Base-by-base conservation (phyloP, 2,113 vertebrate species). In the Sciurus niger region DNA sequence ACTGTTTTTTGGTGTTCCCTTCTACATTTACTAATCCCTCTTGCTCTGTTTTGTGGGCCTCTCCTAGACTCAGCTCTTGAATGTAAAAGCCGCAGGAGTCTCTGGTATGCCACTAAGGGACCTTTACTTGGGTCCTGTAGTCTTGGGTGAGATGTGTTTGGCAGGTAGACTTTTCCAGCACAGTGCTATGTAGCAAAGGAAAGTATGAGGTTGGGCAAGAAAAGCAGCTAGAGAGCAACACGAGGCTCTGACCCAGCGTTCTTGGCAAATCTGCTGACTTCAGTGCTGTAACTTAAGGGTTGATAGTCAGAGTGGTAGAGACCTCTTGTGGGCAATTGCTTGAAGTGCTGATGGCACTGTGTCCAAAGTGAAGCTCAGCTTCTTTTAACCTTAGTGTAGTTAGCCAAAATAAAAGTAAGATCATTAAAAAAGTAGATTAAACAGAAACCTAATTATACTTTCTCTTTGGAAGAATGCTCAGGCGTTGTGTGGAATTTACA, bases 321-420 rank as follows among this genome's bases (percentile, higher is more conserved):
- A 80, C 95, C 96, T 77, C 95, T 97, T 90, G 93, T 97, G 97
- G 91, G 13, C 11, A 7, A 24, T 22, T 53, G 46, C 7, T 2
- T 65, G 79, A 96, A 94, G 67, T 91, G 53, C 80, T 88, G 72
- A 32, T 65, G 67, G 28, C 46, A 10, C 55, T 20, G 1, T 84
- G 48, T 82, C n/a, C 74, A 32, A 67, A 40, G 67, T 25, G 51
- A 91, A 92, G 48, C 48, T 85, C 77, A 28, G 10, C 78, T 93
- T 77, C 60, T 93, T 53, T 97, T 68, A 72, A 16, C 55, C 30
- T 96, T 79, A 84, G 51, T 32, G 0, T 55, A 86, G 67, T 34
- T 68, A 84, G 78, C 32, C 16, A 85, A 78, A 89, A 84, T 74
- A 79, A 92, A 92, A 93, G 43, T 67, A 91, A 90, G 25, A 55